Evolutionary conservation across 2,113 vertebrate genomes (phyloP).

Genomic region (Geococcyx californianus): DNA sequence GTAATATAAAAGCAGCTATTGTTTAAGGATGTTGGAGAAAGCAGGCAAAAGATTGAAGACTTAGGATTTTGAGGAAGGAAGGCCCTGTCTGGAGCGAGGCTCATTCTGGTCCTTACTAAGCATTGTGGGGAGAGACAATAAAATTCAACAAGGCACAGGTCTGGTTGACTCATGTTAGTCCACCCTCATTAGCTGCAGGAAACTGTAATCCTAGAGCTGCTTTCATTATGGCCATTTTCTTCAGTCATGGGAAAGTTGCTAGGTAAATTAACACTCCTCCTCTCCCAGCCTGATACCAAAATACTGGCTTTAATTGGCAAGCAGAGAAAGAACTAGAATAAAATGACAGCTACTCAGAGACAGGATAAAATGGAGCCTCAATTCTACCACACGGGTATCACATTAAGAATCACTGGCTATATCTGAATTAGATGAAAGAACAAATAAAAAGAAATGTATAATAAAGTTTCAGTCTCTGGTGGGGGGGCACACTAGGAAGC

Average conservation of each 20-base stretch:
- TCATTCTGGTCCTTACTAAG: neutral
- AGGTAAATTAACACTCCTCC: neutral
- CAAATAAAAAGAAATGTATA: neutral
- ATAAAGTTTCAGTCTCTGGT: neutral
- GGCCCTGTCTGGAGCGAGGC: neutral
- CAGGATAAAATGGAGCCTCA: neutral
- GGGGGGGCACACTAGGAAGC: neutral
- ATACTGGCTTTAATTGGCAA: neutral
- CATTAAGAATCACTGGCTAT: neutral
- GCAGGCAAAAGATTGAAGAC: neutral
- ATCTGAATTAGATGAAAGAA: neutral
- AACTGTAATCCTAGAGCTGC: neutral
- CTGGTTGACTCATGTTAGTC: neutral
- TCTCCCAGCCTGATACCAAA: neutral
- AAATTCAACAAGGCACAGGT: neutral
- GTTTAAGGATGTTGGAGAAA: neutral
- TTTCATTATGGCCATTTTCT: neutral
- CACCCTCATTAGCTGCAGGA: neutral
- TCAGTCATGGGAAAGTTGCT: neutral
- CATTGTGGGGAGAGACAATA: neutral
- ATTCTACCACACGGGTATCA: neutral
- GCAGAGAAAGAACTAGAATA: neutral
- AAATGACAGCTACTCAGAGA: neutral
- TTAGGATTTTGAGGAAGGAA: neutral
- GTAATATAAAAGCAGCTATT: neutral